Base-by-base conservation (phyloP, 2,113 vertebrate species). In the Tenebrosternarchus preto region DNA sequence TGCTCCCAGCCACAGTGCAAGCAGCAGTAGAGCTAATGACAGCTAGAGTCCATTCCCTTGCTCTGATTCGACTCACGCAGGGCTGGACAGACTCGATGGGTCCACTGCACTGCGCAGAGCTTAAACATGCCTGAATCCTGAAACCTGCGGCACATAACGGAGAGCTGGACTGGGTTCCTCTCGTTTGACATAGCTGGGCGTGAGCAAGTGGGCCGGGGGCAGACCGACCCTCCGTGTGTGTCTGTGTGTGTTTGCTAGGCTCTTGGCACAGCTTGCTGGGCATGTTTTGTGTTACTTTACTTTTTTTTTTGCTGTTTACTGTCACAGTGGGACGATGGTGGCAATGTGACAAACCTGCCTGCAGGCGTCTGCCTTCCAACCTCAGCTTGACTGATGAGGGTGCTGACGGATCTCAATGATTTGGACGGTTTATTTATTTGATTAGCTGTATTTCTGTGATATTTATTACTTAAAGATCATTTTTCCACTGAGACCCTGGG, bases 371-470 rank as follows among this genome's bases (percentile, higher is more conserved):
- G 27, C 76, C 43, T 71, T 67, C 63, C 71, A 64, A 71, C 36
- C 71, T 61, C 31, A 71, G 19, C 17, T 46, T 75, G 83, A 79
- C 66, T 56, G 80, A 84, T 76, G 61, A 31, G 46, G n/a, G n/a
- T n/a, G n/a, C n/a, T n/a, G n/a, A n/a, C n/a, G n/a, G n/a, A n/a
- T n/a, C n/a, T n/a, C n/a, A n/a, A n/a, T 66, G 73, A 70, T 39
- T 36, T 36, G 17, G 36, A 33, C 31, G 36, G 29, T 78, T 61
- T 79, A 60, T 20, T 25, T 7, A 19, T 19, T 73, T 80, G 73
- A 57, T 79, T 63, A 56, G 12, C 36, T 46, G 53, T 79, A 72
- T 46, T 57, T 80, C 39, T 61, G 22, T 71, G 33, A 70, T 78
- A 70, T 72, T 73, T 39, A 50, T 50, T 8, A 56, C 33, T 50